These are phyloP conservation scores for Euplexia lucipara DNA, from an alignment of 2,888 invertebrate genomes.

Conservation along the genomic window DNA sequence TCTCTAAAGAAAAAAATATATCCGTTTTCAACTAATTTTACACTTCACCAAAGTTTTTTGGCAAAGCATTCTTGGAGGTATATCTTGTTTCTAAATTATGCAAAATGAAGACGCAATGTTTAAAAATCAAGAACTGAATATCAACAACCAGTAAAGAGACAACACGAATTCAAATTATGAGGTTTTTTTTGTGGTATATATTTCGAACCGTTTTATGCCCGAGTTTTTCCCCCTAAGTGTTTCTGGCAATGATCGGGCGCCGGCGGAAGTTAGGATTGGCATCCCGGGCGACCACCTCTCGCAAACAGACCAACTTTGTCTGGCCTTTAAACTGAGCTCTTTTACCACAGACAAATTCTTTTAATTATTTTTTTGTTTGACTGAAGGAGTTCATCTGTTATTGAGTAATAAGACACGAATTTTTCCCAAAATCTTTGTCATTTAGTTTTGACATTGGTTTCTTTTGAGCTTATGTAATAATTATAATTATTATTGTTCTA, in stretches of 20 bases:
- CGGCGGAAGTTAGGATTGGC: slow-evolving; percentile 86
- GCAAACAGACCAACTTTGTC: slow-evolving; percentile 77
- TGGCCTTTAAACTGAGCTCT: slow-evolving; percentile 54
- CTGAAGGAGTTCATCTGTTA: slow-evolving; percentile 26
- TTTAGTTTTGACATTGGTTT: too few species aligned
- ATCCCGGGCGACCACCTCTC: slow-evolving; percentile 81
- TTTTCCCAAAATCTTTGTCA: too few species aligned
- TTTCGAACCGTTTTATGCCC: slow-evolving; percentile 43
- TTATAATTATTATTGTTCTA: too few species aligned
- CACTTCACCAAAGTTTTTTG: slow-evolving; percentile 4
- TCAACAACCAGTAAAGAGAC: slow-evolving; percentile 7
- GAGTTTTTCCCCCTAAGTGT: slow-evolving; percentile 77
- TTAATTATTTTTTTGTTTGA: slow-evolving; percentile 35
- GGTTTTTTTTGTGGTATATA: slow-evolving; percentile 34
- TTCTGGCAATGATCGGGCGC: slow-evolving; percentile 85
- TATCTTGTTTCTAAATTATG: slow-evolving; percentile 32
- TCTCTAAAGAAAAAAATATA: slow-evolving; percentile 20
- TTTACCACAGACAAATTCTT: slow-evolving; percentile 42
- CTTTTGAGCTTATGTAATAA: too few species aligned
- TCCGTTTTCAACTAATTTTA: slow-evolving; percentile 19
- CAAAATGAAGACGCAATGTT: background rate
- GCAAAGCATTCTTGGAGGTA: background rate
- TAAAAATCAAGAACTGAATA: slow-evolving; percentile 5
- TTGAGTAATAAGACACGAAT: background rate
- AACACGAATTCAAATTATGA: slow-evolving; percentile 21